Evolutionary conservation across 1,140 invertebrate genomes (phyloP).

Genomic region (Hyphantria cunea): DNA sequence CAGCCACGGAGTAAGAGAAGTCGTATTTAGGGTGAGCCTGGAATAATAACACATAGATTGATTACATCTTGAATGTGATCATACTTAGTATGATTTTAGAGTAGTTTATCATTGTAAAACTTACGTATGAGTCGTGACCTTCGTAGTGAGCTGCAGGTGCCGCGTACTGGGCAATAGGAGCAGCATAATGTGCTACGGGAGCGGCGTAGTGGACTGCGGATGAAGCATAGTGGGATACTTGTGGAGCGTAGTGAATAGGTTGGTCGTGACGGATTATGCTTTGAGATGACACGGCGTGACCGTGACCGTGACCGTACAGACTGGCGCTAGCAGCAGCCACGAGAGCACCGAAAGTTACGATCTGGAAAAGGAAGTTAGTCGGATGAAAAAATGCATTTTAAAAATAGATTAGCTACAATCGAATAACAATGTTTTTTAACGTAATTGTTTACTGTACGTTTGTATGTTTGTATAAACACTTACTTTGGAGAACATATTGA

Average conservation of each 20-base stretch:
- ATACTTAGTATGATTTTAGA: too few species aligned
- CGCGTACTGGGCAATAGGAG: slow-evolving; percentile 41
- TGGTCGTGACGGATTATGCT: slow-evolving; percentile 68
- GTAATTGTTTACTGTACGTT: too few species aligned
- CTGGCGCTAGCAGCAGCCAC: slow-evolving; percentile 54
- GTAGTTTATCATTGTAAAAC: slow-evolving; percentile 24
- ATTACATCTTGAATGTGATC: too few species aligned
- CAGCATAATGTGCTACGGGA: slow-evolving; percentile 46
- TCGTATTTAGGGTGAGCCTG: slow-evolving; percentile 70
- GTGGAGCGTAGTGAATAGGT: slow-evolving; percentile 2
- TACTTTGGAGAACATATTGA: slow-evolving; percentile 46
- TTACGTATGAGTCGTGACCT: slow-evolving; percentile 60
- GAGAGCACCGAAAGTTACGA: slow-evolving; percentile 51
- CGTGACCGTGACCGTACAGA: slow-evolving; percentile 49
- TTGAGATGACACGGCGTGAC: slow-evolving; percentile 68
- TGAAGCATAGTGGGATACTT: slow-evolving; percentile 41
- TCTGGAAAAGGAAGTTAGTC: slow-evolving; percentile 31
- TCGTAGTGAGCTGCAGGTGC: slow-evolving; percentile 54
- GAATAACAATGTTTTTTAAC: too few species aligned
- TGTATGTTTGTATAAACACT: slow-evolving; percentile 8
- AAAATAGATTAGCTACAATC: too few species aligned
- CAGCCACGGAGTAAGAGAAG: slow-evolving; percentile 80
- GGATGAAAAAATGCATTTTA: too few species aligned
- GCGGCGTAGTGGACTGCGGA: slow-evolving; percentile 47
- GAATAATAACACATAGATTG: slow-evolving; percentile 25